Evolutionary conservation across 1,140 invertebrate species (phyloP), one percentile per base, ranked within the genome.

Genomic region (Procambarus clarkii): DNA sequence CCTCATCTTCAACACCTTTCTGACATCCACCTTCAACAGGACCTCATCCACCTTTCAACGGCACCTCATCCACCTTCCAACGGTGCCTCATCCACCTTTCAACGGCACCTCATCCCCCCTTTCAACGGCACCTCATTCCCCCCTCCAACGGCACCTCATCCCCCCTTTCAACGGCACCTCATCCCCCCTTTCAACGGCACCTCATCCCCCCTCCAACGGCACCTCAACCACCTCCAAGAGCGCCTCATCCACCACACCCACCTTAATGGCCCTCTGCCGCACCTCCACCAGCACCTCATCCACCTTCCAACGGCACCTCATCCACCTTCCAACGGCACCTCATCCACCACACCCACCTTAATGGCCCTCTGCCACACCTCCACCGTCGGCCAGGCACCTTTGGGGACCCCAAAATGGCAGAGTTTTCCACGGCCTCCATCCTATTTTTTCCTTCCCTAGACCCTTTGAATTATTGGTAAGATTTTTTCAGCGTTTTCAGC

Each of bases 371-470:
- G 60, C 48, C 44, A 24, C 84, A 44, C 80, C 54, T 74, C 45
- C n/a, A 18, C 46, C 69, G 48, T 45, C 48, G 18, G 69, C 44
- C 69, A 74, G 69, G 21, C 46, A 74, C 48, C 34, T 60, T 77
- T 13, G 60, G 86, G 58, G 71, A 15, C 86, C 81, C 78, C 88
- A 91, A 91, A 91, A 91, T 91, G 88, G 88, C 88, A 91, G 88
- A 91, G 88, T 91, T 91, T n/a, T 78, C 64, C 77, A 45, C 48
- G 81, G 88, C 88, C 80, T 91, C 88, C 88, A 91, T 91, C 24
- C 88, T 84, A 91, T 84, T 91, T 91, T 88, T 91, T 84, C 71
- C 76, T 84, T 60, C 81, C 88, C 82, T 85, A 50, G 34, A 69
- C 34, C 81, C 82, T 89, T 84, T 74, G 82, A 91, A 78, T 91